Evolutionary conservation across 2,113 vertebrate species (phyloP).

Genomic region (Pachycephala philippinensis): DNA sequence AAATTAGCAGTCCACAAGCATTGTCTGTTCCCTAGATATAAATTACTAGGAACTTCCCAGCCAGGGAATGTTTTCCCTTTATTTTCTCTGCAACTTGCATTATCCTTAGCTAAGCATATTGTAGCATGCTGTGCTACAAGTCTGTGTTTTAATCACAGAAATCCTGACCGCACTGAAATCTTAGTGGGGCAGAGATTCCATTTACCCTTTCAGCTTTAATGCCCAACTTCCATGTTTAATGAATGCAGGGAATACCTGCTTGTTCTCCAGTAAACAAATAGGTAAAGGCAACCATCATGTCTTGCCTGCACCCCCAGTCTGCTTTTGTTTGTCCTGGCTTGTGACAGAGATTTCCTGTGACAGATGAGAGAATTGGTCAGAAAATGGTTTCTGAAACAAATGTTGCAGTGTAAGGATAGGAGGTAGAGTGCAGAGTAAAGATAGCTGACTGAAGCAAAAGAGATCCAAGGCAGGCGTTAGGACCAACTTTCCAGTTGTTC

Average conservation of each 20-base stretch:
- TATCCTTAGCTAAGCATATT: slow-evolving; percentile 21
- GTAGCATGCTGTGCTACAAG: background rate
- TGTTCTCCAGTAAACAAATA: background rate
- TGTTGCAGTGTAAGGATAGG: background rate
- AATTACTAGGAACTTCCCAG: slow-evolving; percentile 28
- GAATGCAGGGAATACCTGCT: background rate
- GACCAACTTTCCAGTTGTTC: background rate
- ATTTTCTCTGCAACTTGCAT: background rate
- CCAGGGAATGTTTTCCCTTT: slow-evolving; percentile 1
- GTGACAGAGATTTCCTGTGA: background rate
- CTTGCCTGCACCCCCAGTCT: background rate
- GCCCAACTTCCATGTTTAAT: background rate
- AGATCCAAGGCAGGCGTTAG: background rate
- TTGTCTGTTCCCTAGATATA: slow-evolving; percentile 8
- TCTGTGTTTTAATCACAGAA: background rate
- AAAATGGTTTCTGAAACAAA: background rate
- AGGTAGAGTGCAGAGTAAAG: background rate
- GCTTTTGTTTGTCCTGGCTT: background rate
- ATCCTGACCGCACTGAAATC: background rate
- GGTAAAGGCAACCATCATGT: background rate
- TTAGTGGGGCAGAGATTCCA: fast-evolving
- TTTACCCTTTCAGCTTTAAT: background rate
- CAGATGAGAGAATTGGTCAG: background rate
- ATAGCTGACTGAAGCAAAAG: background rate
- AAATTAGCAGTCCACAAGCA: slow-evolving; percentile 19